These are phyloP conservation scores for Parapsyche elsis DNA, from an alignment of 1,140 invertebrate species.

Conservation along the genomic window DNA sequence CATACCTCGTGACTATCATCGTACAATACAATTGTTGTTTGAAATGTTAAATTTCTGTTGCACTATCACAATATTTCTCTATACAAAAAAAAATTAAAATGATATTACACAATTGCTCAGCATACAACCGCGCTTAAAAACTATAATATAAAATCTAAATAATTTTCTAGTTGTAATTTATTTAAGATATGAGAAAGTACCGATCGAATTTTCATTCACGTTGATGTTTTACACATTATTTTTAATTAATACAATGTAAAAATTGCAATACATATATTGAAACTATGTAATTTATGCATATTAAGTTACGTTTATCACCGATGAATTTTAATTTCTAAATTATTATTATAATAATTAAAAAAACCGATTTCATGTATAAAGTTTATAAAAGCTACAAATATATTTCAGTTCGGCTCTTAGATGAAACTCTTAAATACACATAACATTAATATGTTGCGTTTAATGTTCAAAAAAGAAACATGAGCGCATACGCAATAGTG, in stretches of 20 bases:
- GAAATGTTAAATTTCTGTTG: too few species aligned
- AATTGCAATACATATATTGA: background rate
- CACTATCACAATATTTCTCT: too few species aligned
- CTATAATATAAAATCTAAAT: background rate
- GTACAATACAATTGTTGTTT: too few species aligned
- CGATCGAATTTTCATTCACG: background rate
- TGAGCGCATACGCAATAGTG: background rate
- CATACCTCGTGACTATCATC: too few species aligned
- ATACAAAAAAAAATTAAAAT: background rate
- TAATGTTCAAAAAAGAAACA: background rate
- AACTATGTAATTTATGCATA: background rate
- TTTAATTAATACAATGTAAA: conserved; percentile 1
- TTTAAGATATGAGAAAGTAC: background rate
- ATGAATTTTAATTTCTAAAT: background rate
- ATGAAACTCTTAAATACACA: conserved; percentile 16
- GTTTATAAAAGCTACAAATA: conserved; percentile 30
- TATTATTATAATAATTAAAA: background rate
- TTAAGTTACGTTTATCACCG: background rate
- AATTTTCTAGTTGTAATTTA: too few species aligned
- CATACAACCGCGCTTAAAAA: background rate
- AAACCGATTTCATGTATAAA: conserved; percentile 22
- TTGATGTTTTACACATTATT: background rate
- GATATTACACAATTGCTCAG: background rate
- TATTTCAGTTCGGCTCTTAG: conserved; percentile 16
- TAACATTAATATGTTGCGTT: background rate